Conservation (phyloP, 2,113 vertebrate genomes). For the Atherinomorus stipes region DNA sequence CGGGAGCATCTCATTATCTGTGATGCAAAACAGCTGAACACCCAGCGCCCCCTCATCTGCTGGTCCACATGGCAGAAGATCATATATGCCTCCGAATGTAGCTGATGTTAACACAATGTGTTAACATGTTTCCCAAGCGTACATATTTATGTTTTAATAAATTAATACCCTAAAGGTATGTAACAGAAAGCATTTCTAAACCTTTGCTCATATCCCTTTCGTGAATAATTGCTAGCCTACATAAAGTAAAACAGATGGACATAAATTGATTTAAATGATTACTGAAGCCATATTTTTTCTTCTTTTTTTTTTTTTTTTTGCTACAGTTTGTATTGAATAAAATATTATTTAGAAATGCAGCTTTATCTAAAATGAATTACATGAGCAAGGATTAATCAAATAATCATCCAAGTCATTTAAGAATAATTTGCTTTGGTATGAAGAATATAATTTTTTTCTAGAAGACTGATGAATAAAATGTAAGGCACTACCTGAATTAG, state of each 20-base stretch:
- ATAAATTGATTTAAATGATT: neutral
- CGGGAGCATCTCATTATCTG: conserved; percentile 68
- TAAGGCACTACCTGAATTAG: too few relatives aligned
- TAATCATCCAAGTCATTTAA: neutral
- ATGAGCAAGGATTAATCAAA: neutral
- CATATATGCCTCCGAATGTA: conserved; percentile 1
- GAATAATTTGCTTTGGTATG: too few relatives aligned
- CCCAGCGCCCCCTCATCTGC: conserved; percentile 55
- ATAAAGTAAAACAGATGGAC: neutral
- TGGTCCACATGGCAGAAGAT: conserved; percentile 21
- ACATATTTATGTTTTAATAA: too few relatives aligned
- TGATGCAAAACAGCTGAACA: conserved; percentile 75
- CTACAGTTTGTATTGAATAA: neutral
- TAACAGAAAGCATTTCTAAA: too few relatives aligned
- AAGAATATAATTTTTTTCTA: too few relatives aligned
- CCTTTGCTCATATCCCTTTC: too few relatives aligned
- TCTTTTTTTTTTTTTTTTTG: too few relatives aligned
- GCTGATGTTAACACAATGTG: neutral
- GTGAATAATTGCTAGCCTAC: neutral
- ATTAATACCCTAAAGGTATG: too few relatives aligned
- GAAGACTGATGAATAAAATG: too few relatives aligned
- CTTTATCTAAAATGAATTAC: neutral
- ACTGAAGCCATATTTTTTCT: neutral
- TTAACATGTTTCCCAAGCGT: neutral
- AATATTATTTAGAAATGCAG: neutral